Base-by-base conservation (phyloP, 35 echinoderm and acorn worm genomes). In the Eucidaris tribuloides region DNA sequence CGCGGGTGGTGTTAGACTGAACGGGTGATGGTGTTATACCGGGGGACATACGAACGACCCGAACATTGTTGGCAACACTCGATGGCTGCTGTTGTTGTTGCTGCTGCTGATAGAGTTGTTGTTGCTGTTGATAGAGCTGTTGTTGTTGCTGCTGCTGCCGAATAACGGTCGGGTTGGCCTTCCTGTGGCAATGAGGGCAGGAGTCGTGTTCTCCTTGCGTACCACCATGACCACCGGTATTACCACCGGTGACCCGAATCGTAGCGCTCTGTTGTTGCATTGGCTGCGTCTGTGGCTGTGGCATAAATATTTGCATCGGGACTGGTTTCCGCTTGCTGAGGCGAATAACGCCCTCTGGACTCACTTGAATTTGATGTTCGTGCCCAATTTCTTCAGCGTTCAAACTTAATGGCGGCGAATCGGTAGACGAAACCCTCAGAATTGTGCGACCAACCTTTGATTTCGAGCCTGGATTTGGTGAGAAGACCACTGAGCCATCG, bases 241-340 rank as follows among this genome's bases (percentile, higher is more conserved):
- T 58, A 60, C 87, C 79, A 31, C 68, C 63, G 41, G 81, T 80
- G 38, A 80, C 79, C 40, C 81, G 72, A 3, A 89, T 82, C 29
- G 36, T 82, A 5, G 66, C 87, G 18, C 28, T 27, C 41, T 74
- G 68, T 28, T 64, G 60, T n/a, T 52, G 48, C 9, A n/a, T 9
- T 40, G 38, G 68, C 34, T 74, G 68, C 6, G 34, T 11, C 68
- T 74, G 68, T 40, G 38, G 68, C 37, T 74, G 68, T 38, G 68
- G 68, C 68, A 74, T 6, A 23, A 74, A 74, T 9, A 74, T 40
- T 44, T 74, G 68, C 68, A 74, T 74, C 22, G 87, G 87, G 4
- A 89, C 87, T 9, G 87, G 81, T 40, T 43, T 62, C 5, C 87
- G 78, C 78, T 89, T 89, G 35, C 85, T 79, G 63, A 89, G 81